These are phyloP conservation scores for Morone chrysops DNA, from an alignment of 2,113 vertebrate species.

Conservation along the genomic window DNA sequence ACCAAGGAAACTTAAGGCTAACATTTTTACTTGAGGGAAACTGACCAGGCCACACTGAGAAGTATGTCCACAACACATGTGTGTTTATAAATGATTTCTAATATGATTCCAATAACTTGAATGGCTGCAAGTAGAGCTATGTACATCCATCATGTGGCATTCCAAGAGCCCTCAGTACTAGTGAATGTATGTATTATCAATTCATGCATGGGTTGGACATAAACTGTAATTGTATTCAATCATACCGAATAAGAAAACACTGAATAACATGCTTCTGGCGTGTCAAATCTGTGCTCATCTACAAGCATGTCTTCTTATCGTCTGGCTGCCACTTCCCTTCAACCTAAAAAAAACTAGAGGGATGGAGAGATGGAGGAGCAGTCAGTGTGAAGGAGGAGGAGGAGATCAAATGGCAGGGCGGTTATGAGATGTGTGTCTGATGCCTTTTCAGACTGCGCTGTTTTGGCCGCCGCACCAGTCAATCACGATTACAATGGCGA, in stretches of 20 bases:
- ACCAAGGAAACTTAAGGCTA: conserved; percentile 70
- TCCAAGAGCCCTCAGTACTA: background rate
- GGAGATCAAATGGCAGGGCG: conserved; percentile 84
- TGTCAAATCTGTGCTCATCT: conserved; percentile 61
- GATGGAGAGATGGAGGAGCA: conserved; percentile 67
- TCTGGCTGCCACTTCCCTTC: conserved; percentile 66
- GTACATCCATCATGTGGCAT: conserved; percentile 19
- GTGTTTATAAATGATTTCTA: conserved; percentile 13
- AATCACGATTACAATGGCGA: conserved; percentile 91
- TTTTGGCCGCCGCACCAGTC: conserved; percentile 89
- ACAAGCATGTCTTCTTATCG: conserved; percentile 66
- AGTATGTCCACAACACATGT: conserved; percentile 9
- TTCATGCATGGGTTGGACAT: conserved; percentile 56
- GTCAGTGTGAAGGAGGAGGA: conserved; percentile 80
- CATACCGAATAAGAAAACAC: conserved; percentile 46
- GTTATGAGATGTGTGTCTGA: conserved; percentile 89
- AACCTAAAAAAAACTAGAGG: conserved; percentile 32
- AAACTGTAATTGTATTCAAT: conserved; percentile 71
- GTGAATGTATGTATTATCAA: conserved; percentile 43
- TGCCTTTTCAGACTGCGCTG: conserved; percentile 86
- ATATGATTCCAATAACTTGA: background rate
- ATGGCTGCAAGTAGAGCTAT: background rate
- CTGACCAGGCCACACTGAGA: conserved; percentile 24
- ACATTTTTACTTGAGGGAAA: conserved; percentile 30
- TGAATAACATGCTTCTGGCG: conserved; percentile 44